Evolutionary conservation across 2,797 vertebrate genomes (phyloP).

Genomic region (Pygocentrus nattereri): DNA sequence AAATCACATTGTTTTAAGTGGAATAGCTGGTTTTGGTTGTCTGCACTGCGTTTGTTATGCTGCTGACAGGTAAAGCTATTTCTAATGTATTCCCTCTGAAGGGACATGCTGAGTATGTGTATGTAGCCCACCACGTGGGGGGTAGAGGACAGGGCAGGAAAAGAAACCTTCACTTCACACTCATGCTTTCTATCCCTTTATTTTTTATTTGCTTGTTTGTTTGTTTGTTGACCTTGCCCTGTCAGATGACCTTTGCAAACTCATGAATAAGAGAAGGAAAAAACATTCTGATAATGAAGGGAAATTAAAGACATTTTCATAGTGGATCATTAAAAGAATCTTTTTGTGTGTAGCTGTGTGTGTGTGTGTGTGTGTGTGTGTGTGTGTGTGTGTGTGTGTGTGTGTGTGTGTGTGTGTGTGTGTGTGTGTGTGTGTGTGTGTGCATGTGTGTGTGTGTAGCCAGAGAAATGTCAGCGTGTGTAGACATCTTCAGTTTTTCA

Average conservation of each 20-base stretch:
- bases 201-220: slow-evolving; percentile 60
- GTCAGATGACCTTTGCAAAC: slow-evolving; percentile 78
- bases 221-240: slow-evolving; percentile 78
- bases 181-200: slow-evolving; percentile 67
- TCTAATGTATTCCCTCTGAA: background rate
- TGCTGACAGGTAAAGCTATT: slow-evolving; percentile 15
- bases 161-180: slow-evolving; percentile 68
- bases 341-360: slow-evolving; percentile 62
- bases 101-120: slow-evolving; percentile 10
- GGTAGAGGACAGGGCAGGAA: slow-evolving; percentile 62
- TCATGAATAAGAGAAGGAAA: slow-evolving; percentile 52
- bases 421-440: no score
- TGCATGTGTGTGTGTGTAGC: slow-evolving; percentile 64
- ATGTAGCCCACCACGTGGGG: slow-evolving; percentile 4
- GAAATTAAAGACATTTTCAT: slow-evolving; percentile 64
- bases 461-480: slow-evolving; percentile 80
- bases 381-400: background rate
- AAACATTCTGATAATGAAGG: slow-evolving; percentile 59
- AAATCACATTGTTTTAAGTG: slow-evolving; percentile 7
- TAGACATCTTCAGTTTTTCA: slow-evolving; percentile 76
- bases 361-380: slow-evolving; percentile 57
- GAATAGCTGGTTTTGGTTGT: slow-evolving; percentile 1
- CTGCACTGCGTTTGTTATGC: background rate
- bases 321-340: slow-evolving; percentile 76
- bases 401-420: no score